A percentile compares a stretch with the other conserved stretches of the same genome.
phyloP scores from a whole-genome alignment of 2,113 vertebrate species.

The Elaphurus davidianus region DNA sequence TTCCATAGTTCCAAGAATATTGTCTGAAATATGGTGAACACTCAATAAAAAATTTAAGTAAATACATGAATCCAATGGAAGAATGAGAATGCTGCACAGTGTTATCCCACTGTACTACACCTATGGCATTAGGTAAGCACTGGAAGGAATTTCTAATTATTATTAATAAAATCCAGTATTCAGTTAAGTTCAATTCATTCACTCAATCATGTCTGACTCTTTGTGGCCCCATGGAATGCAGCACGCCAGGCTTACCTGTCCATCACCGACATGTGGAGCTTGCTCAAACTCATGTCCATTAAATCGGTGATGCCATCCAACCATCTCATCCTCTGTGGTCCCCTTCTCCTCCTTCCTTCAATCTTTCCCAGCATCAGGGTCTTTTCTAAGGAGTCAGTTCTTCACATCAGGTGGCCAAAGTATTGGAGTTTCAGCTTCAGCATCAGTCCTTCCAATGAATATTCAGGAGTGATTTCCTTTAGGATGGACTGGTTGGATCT shows the following conservation, averaged over 20 bases:
- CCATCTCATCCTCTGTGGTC: neutral
- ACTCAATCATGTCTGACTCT: neutral
- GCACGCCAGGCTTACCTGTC: neutral
- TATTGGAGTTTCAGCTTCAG: no score
- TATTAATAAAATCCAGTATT: neutral
- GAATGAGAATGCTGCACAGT: neutral
- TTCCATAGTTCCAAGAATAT: neutral
- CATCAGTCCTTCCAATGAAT: no score
- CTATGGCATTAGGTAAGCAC: neutral
- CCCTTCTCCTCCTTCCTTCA: neutral
- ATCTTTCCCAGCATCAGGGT: neutral
- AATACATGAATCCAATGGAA: neutral
- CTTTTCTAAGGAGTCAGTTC: neutral
- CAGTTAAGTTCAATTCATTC: neutral
- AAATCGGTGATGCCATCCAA: neutral
- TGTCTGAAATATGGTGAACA: neutral
- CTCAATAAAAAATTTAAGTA: neutral
- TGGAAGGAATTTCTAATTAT: neutral
- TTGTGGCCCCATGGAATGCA: neutral
- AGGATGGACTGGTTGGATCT: no score
- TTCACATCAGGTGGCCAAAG: neutral
- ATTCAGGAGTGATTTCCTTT: no score
- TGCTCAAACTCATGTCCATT: neutral
- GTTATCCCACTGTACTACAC: neutral
- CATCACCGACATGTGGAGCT: neutral